Conservation (phyloP, 1,140 invertebrate genomes). For the Mactra quadrangularis region DNA sequence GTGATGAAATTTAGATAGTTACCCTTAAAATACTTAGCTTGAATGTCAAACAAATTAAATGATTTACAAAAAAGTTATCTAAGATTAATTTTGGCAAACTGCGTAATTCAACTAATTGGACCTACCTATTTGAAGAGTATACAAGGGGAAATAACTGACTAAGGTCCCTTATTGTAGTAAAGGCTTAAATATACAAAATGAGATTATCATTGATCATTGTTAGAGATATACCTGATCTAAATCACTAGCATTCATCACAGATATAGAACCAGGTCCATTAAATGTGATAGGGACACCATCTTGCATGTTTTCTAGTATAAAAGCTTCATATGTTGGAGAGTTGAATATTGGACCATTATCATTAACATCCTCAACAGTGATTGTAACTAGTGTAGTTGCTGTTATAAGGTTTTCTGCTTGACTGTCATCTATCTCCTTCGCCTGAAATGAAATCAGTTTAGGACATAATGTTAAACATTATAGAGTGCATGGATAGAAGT, state of each 20-base stretch:
- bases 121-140: too few relatives aligned
- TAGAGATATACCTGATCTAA: constrained; percentile 90
- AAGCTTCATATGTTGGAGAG: constrained; percentile 91
- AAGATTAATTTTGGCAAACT: too few relatives aligned
- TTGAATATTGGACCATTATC: constrained; percentile 95
- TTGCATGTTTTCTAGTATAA: constrained; percentile 96
- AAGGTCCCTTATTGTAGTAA: too few relatives aligned
- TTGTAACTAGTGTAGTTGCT: constrained; percentile 94
- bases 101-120: too few relatives aligned
- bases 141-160: too few relatives aligned
- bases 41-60: too few relatives aligned
- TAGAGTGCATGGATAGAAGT: too few relatives aligned
- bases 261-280: constrained; percentile 86
- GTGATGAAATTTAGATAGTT: too few relatives aligned
- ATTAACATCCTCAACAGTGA: constrained; percentile 97
- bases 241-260: constrained; percentile 94
- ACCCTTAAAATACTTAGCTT: too few relatives aligned
- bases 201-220: too few relatives aligned
- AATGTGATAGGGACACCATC: constrained; percentile 93
- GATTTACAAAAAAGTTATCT: too few relatives aligned
- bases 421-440: constrained; percentile 60
- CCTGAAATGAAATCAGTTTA: constrained; percentile 38
- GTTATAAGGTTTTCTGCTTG: constrained; percentile 87
- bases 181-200: too few relatives aligned
- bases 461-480: not conserved